These are phyloP conservation scores for Rhinogobius similis DNA, from an alignment of 2,113 vertebrate genomes.

Conservation along the genomic window DNA sequence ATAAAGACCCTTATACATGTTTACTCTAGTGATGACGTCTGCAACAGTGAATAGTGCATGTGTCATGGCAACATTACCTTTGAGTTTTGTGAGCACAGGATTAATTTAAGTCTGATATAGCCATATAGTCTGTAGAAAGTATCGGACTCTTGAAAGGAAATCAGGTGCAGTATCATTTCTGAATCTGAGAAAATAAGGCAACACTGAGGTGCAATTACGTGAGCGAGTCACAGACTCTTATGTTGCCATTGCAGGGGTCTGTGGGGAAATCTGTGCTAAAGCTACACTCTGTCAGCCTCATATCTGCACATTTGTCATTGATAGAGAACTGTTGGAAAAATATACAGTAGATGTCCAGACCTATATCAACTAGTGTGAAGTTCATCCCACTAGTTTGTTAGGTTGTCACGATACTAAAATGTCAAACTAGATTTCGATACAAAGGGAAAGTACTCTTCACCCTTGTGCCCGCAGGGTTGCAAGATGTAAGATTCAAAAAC, in stretches of 20 bases:
- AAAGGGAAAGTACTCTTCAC: too few species aligned
- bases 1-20: too few species aligned
- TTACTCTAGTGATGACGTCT: neutral
- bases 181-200: constrained; percentile 73
- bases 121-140: constrained; percentile 76
- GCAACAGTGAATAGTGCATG: constrained; percentile 34
- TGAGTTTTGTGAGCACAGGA: constrained; percentile 71
- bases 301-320: constrained; percentile 31
- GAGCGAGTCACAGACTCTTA: constrained; percentile 33
- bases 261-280: constrained; percentile 72
- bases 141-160: constrained; percentile 71
- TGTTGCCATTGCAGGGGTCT: constrained; percentile 71
- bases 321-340: neutral
- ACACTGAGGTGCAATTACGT: constrained; percentile 77
- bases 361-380: neutral
- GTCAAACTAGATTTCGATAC: too few species aligned
- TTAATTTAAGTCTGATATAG: constrained; percentile 80
- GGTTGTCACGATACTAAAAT: too few species aligned
- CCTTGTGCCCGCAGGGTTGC: too few species aligned
- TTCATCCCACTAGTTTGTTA: too few species aligned
- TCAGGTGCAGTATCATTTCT: constrained; percentile 68
- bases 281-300: constrained; percentile 61
- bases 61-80: constrained; percentile 44
- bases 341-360: neutral
- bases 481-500: too few species aligned